Conservation (phyloP, 2,113 vertebrate species). For the Ia io region DNA sequence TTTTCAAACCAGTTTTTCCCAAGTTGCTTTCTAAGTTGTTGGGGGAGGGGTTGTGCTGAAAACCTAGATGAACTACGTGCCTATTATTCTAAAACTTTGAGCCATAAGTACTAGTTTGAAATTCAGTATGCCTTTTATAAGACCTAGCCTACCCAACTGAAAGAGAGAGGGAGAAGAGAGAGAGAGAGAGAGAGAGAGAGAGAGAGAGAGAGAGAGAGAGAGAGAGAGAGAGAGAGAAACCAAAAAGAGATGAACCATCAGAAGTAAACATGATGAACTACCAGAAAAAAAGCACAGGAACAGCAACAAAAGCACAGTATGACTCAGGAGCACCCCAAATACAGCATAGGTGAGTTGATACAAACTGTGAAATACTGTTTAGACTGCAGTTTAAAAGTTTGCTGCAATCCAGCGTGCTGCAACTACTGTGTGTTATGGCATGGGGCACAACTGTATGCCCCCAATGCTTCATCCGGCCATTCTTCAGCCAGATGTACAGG, state of each 20-base stretch:
- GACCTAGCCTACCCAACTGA: background rate
- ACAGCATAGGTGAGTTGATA: background rate
- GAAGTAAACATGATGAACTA: background rate
- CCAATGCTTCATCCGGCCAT: background rate
- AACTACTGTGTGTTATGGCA: background rate
- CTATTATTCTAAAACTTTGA: background rate
- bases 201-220: background rate
- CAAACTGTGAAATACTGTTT: background rate
- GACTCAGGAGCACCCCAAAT: background rate
- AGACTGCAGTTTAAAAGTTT: background rate
- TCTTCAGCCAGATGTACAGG: conserved; percentile 67
- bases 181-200: background rate
- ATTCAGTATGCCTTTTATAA: background rate
- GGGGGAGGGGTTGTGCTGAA: background rate
- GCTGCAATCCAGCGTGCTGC: background rate
- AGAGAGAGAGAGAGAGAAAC: background rate
- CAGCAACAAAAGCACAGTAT: background rate
- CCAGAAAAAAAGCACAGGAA: background rate
- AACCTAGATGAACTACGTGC: background rate
- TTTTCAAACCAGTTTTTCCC: background rate
- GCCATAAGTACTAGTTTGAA: background rate
- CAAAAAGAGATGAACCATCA: background rate
- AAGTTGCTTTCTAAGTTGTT: background rate
- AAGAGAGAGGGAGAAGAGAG: background rate
- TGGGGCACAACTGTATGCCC: background rate